These are phyloP conservation scores for Xiphorhynchus erythropygius DNA, from an alignment of 2,797 vertebrate genomes.

Conservation along the genomic window DNA sequence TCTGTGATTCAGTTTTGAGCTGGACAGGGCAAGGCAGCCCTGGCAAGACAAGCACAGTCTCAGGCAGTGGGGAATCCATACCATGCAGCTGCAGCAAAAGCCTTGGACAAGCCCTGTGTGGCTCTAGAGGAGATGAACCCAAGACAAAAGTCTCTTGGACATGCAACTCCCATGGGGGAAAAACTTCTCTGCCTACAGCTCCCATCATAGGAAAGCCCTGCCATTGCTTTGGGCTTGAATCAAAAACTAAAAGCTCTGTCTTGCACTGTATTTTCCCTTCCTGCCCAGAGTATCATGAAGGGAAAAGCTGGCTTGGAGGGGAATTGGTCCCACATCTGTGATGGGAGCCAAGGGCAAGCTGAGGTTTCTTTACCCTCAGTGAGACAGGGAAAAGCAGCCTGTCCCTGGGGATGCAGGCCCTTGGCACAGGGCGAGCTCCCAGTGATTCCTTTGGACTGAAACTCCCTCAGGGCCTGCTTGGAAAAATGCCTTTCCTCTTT, in stretches of 20 bases:
- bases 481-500: background rate
- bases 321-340: background rate
- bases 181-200: background rate
- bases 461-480: background rate
- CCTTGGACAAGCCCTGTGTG: background rate
- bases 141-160: background rate
- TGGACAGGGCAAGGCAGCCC: background rate
- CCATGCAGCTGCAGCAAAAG: accelerated
- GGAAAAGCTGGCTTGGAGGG: background rate
- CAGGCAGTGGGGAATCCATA: background rate
- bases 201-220: background rate
- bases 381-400: background rate
- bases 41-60: background rate
- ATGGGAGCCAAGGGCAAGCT: background rate
- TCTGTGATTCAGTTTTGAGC: background rate
- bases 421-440: background rate
- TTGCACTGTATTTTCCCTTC: background rate
- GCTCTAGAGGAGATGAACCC: background rate
- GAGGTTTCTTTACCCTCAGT: background rate
- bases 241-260: background rate
- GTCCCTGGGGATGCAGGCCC: background rate
- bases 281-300: background rate
- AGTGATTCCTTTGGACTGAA: background rate
- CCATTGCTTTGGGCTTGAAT: background rate
- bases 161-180: background rate